These are phyloP conservation scores for Zoanthus sansibaricus DNA, from an alignment of 92 coral and sea anemone species.

Conservation along the genomic window DNA sequence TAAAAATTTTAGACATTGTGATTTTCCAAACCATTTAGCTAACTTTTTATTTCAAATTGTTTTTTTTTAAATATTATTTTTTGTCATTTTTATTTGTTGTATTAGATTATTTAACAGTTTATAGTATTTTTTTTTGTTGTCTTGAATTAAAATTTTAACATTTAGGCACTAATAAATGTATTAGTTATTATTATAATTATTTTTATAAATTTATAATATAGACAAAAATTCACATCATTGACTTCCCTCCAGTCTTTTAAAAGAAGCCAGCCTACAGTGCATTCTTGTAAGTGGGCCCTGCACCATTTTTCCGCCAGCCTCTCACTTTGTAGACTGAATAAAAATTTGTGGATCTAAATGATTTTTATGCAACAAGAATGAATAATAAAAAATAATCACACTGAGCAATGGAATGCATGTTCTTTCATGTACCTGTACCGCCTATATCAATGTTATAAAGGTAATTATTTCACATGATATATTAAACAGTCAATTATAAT, in stretches of 20 bases:
- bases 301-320: neutral
- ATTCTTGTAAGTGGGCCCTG: constrained; percentile 2
- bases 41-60: neutral
- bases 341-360: neutral
- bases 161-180: constrained; percentile 6
- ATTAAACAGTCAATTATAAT: constrained; percentile 23
- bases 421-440: constrained; percentile 26
- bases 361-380: neutral
- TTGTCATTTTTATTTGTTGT: neutral
- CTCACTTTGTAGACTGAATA: neutral
- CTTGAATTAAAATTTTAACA: neutral
- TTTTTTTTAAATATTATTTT: neutral
- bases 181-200: neutral
- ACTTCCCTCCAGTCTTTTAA: constrained; percentile 15
- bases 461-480: constrained; percentile 3
- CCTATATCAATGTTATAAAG: constrained; percentile 16
- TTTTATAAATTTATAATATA: neutral
- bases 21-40: neutral
- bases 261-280: constrained; percentile 17
- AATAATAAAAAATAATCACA: constrained; percentile 16
- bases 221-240: constrained; percentile 7
- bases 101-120: constrained; percentile 1
- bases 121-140: neutral
- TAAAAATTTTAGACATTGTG: neutral
- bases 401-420: constrained; percentile 6